These are phyloP conservation scores for Acanthococcus lagerstroemiae DNA, from an alignment of 2,888 invertebrate species.

Conservation along the genomic window DNA sequence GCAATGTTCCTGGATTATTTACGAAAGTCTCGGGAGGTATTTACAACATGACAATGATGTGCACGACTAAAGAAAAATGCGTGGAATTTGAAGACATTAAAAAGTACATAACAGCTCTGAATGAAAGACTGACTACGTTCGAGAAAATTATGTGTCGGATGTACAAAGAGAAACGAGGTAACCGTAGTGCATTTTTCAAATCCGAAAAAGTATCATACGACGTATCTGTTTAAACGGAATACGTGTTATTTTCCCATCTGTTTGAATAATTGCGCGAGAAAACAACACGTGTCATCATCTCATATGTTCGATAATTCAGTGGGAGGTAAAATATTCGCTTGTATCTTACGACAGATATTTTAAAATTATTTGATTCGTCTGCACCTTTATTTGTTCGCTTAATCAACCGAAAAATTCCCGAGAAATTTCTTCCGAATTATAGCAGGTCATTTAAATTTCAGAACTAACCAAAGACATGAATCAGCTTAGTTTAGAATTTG, in stretches of 20 bases:
- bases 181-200: no score
- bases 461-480: constrained; percentile 35
- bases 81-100: constrained; percentile 54
- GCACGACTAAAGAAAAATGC: constrained; percentile 49
- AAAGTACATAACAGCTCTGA: constrained; percentile 50
- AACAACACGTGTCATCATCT: no score
- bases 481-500: constrained; percentile 34
- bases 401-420: no score
- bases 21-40: constrained; percentile 50
- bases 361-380: no score
- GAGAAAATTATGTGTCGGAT: constrained; percentile 56
- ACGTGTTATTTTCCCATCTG: no score
- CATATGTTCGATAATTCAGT: no score
- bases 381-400: no score
- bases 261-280: no score
- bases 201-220: no score
- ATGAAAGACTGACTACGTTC: constrained; percentile 52
- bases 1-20: constrained; percentile 46
- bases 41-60: constrained; percentile 48
- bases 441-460: constrained; percentile 19
- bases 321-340: no score
- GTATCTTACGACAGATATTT: no score
- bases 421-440: not conserved
- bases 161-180: constrained; percentile 52
- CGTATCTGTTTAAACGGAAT: no score